Evolutionary conservation across 2,888 invertebrate genomes (phyloP).

Genomic region (Athalia circularis): DNA sequence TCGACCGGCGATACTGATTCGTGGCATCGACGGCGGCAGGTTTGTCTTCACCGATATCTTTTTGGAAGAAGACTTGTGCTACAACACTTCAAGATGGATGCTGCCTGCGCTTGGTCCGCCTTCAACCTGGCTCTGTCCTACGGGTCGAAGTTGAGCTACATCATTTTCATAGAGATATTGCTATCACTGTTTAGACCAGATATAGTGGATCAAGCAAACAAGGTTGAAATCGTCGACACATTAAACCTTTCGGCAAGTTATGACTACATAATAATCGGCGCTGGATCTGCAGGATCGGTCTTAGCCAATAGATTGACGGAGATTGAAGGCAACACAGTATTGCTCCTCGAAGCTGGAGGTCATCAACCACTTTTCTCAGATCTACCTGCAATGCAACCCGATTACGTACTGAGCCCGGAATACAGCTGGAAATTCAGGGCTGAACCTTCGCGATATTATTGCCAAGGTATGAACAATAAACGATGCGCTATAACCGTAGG

Average conservation of each 20-base stretch:
- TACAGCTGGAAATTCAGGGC: conserved; percentile 88
- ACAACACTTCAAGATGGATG: conserved; percentile 50
- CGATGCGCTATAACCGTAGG: conserved; percentile 75
- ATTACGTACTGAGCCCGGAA: conserved; percentile 82
- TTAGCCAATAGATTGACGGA: conserved; percentile 87
- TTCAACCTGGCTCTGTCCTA: conserved; percentile 81
- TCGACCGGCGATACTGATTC: too few relatives aligned
- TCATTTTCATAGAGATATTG: conserved; percentile 80
- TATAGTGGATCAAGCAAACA: conserved; percentile 81
- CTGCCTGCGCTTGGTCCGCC: conserved; percentile 76
- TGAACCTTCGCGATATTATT: conserved; percentile 82
- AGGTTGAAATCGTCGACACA: conserved; percentile 78
- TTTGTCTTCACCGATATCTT: too few relatives aligned
- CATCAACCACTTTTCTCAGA: conserved; percentile 85
- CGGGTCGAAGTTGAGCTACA: conserved; percentile 80
- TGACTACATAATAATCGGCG: conserved; percentile 89
- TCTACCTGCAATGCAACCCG: conserved; percentile 83
- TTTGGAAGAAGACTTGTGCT: too few relatives aligned
- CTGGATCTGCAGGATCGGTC: conserved; percentile 88
- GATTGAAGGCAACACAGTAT: conserved; percentile 82
- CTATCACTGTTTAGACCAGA: conserved; percentile 82
- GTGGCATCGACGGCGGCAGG: too few relatives aligned
- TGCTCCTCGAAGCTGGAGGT: conserved; percentile 88
- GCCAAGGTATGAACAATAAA: conserved; percentile 74
- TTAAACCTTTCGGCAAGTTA: conserved; percentile 79